A percentile compares a stretch with the other conserved stretches of the same genome.
Conservation (phyloP, 2,113 vertebrate genomes). For the Vimba vimba region DNA sequence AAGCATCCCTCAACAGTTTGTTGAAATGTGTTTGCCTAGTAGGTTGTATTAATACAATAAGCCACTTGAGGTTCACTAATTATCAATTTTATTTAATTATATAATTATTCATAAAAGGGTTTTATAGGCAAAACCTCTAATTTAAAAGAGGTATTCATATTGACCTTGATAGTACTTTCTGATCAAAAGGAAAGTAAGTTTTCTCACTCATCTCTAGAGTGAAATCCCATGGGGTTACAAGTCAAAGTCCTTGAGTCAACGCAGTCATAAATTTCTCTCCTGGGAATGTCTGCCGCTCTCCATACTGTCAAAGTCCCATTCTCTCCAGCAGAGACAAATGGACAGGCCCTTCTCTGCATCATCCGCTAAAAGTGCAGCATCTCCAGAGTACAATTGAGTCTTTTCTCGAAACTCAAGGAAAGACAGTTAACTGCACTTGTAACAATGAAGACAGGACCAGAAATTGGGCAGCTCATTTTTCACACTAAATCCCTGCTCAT, state of each 20-base stretch:
- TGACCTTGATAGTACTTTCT: not conserved
- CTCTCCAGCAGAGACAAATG: slow-evolving; percentile 11
- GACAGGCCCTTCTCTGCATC: not conserved
- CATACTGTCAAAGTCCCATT: slow-evolving; percentile 4
- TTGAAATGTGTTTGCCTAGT: not conserved
- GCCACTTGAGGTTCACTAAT: not conserved
- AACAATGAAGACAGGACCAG: not conserved
- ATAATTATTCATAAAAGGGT: not conserved
- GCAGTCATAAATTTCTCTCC: not conserved
- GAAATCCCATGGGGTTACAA: not conserved
- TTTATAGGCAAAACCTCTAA: not conserved
- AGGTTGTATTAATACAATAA: not conserved
- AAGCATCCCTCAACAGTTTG: not conserved
- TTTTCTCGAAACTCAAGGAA: slow-evolving; percentile 15
- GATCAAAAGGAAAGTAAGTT: not conserved
- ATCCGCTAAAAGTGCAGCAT: not conserved
- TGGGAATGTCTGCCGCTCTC: not conserved
- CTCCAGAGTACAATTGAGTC: slow-evolving; percentile 28
- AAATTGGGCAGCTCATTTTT: not conserved
- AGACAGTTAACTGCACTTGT: not conserved
- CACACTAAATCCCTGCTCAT: not conserved
- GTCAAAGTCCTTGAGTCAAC: not conserved
- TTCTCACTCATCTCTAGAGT: not conserved
- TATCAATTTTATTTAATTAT: no score
- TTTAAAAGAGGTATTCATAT: not conserved